Percentiles rank a stretch among this genome's conserved stretches.
phyloP scores from a whole-genome alignment of 2,888 invertebrate species.

The Microctonus hyperodae region DNA sequence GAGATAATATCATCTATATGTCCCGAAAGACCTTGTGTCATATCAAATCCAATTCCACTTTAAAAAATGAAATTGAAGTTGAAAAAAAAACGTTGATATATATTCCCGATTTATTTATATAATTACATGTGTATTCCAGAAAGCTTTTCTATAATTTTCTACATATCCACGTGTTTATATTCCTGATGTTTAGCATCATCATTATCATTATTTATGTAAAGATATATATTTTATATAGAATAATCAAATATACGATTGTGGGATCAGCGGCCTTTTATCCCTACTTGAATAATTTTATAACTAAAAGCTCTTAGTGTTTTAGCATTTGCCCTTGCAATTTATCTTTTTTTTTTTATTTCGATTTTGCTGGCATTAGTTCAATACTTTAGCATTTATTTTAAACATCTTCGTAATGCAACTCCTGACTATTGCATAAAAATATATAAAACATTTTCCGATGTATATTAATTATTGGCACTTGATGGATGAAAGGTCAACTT shows the following conservation, averaged over 20 bases:
- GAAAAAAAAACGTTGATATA: no score
- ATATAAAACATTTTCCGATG: not conserved
- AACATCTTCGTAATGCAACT: no score
- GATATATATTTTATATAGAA: not conserved
- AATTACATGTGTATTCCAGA: no score
- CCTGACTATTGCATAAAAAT: not conserved
- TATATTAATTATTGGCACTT: not conserved
- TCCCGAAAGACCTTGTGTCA: not conserved
- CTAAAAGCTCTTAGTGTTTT: not conserved
- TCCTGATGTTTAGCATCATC: no score
- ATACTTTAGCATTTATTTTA: not conserved
- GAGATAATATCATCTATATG: not conserved
- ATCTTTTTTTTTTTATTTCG: not conserved
- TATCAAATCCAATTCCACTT: no score
- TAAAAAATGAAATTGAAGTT: no score
- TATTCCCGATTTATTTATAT: no score
- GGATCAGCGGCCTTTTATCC: slow-evolving; percentile 7
- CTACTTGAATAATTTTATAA: not conserved
- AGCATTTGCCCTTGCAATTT: not conserved
- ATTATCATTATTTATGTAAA: no score
- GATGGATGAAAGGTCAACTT: not conserved
- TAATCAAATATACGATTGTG: not conserved
- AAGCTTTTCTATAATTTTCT: no score
- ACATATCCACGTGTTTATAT: no score
- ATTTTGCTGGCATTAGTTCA: not conserved